phyloP scores from a whole-genome alignment of 2,797 vertebrate species.

The Rallus crepitans region DNA sequence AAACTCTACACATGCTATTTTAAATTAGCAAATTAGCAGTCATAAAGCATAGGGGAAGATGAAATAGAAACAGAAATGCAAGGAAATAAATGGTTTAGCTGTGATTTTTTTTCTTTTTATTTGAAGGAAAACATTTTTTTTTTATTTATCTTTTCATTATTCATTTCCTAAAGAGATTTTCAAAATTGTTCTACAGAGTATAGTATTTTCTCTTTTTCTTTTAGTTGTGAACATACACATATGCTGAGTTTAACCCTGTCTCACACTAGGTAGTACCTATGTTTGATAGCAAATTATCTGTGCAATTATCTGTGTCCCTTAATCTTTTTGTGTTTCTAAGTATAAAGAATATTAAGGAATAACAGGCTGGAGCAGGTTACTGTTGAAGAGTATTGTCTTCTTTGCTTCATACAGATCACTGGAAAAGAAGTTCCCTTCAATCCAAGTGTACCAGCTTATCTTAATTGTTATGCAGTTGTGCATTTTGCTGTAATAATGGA shows the following conservation, averaged over 20 bases:
- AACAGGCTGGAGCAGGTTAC: not conserved
- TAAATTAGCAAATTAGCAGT: constrained; percentile 58
- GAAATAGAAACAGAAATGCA: constrained; percentile 32
- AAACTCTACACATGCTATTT: constrained; percentile 35
- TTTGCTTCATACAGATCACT: constrained; percentile 82
- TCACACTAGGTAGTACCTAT: not conserved
- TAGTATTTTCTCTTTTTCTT: not conserved
- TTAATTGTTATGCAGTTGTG: constrained; percentile 81
- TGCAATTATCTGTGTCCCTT: not conserved
- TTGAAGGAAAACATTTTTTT: not conserved
- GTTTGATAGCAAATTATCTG: not conserved
- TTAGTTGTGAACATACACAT: not conserved
- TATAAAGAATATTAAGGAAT: not conserved
- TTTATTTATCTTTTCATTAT: constrained; percentile 13
- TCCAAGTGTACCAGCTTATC: constrained; percentile 70
- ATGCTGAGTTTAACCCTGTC: not conserved
- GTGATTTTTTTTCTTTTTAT: not conserved
- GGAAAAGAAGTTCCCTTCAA: constrained; percentile 85
- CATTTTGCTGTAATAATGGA: constrained; percentile 85
- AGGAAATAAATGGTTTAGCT: constrained; percentile 35
- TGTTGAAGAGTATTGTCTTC: not conserved
- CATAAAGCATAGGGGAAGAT: constrained; percentile 10
- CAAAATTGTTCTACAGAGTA: not conserved
- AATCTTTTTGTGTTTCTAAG: not conserved
- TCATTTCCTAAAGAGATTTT: constrained; percentile 54